Percentiles rank a stretch among this genome's conserved stretches.
These are phyloP conservation scores for Oplegnathus fasciatus DNA, from an alignment of 2,113 vertebrate genomes.

Conservation along the genomic window DNA sequence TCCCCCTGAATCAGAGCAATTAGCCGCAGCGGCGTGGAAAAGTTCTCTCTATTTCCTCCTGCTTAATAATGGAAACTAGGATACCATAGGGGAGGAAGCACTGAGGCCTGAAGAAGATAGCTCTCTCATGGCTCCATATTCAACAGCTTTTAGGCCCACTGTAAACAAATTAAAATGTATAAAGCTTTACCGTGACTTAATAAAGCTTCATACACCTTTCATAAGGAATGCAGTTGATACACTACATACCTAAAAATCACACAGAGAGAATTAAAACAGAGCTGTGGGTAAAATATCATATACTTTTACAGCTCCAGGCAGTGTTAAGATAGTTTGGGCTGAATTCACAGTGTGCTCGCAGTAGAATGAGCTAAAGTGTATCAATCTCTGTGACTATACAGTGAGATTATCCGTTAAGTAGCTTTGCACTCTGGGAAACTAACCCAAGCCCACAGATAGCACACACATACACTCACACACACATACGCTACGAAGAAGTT, in stretches of 20 bases:
- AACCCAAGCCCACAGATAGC: conserved; percentile 38
- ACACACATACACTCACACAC: conserved; percentile 37
- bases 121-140: conserved; percentile 79
- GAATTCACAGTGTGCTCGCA: conserved; percentile 24
- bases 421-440: conserved; percentile 56
- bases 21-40: conserved; percentile 79
- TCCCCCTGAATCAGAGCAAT: conserved; percentile 86
- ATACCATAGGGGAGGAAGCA: conserved; percentile 74
- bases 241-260: conserved; percentile 46
- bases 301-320: conserved; percentile 21
- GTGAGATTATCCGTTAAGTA: conserved; percentile 62
- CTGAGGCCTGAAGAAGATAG: conserved; percentile 77
- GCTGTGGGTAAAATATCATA: conserved; percentile 36
- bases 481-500: conserved; percentile 55
- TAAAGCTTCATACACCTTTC: conserved; percentile 66
- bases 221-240: conserved; percentile 50
- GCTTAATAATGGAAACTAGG: conserved; percentile 84
- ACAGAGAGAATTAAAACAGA: conserved; percentile 41
- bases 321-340: conserved; percentile 19
- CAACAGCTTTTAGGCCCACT: conserved; percentile 75
- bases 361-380: conserved; percentile 40
- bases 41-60: conserved; percentile 80
- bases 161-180: conserved; percentile 80
- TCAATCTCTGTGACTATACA: conserved; percentile 51
- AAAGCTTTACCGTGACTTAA: conserved; percentile 77